Evolutionary conservation across 2,888 invertebrate species (phyloP).

Genomic region (Nysson spinosus): DNA sequence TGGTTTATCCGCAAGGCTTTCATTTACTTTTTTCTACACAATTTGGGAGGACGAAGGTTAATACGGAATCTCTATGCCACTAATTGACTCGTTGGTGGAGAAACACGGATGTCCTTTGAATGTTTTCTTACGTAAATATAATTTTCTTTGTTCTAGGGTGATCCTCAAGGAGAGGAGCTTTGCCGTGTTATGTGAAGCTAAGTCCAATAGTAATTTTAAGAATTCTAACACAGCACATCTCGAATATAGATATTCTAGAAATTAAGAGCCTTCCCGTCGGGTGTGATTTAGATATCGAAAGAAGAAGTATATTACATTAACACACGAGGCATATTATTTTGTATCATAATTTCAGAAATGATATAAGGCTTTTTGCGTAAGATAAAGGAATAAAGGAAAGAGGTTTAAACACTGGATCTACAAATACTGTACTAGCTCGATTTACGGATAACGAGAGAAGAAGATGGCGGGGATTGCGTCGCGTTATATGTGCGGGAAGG

Average conservation of each 20-base stretch:
- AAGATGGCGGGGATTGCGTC: constrained; percentile 19
- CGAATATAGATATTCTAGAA: constrained; percentile 33
- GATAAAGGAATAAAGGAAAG: constrained; percentile 33
- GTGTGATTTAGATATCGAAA: constrained; percentile 13
- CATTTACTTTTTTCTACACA: too few species aligned
- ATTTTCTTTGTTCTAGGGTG: constrained; percentile 74
- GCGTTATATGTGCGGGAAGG: too few species aligned
- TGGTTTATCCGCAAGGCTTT: too few species aligned
- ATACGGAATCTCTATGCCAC: neutral
- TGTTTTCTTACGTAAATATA: constrained; percentile 19
- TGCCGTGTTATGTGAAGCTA: constrained; percentile 80
- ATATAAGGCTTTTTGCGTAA: constrained; percentile 44
- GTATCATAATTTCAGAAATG: constrained; percentile 34
- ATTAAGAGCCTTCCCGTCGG: constrained; percentile 11
- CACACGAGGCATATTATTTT: constrained; percentile 36
- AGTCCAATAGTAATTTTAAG: constrained; percentile 48
- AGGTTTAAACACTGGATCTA: constrained; percentile 31
- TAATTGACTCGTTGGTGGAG: constrained; percentile 7
- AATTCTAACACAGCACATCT: constrained; percentile 41
- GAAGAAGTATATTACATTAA: constrained; percentile 26
- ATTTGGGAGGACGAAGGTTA: too few species aligned
- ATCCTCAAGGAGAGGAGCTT: constrained; percentile 79
- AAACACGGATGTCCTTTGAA: constrained; percentile 6
- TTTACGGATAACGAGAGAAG: constrained; percentile 27
- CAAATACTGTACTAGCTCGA: constrained; percentile 33